Conservation (phyloP, 1,140 invertebrate species). For the Ericerus pela region DNA sequence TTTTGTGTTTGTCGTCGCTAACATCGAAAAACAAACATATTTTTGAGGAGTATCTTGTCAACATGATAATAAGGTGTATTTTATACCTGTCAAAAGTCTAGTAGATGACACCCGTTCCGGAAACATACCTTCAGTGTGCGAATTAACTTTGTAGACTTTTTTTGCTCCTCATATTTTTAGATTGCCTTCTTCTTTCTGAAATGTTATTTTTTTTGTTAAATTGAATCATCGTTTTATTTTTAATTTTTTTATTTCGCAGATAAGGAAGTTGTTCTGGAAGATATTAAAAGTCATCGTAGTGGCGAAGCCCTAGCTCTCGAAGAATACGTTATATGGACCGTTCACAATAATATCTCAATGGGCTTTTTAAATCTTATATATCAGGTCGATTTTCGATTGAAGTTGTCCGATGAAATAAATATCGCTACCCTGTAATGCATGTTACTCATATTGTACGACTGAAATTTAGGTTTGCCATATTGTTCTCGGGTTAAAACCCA, state of each 20-base stretch:
- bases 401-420: conserved; percentile 3
- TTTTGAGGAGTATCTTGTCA: too few species aligned
- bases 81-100: too few species aligned
- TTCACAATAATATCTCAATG: conserved; percentile 48
- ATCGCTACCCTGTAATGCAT: not conserved
- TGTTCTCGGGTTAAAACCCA: conserved; percentile 67
- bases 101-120: too few species aligned
- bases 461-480: conserved; percentile 60
- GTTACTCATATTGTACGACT: not conserved
- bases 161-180: too few species aligned
- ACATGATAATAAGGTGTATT: too few species aligned
- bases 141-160: too few species aligned
- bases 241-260: conserved; percentile 28
- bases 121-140: too few species aligned
- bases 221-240: not conserved
- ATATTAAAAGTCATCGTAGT: conserved; percentile 29
- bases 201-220: not conserved
- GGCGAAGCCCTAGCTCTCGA: conserved; percentile 42
- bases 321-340: conserved; percentile 72
- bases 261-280: conserved; percentile 27
- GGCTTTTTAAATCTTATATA: conserved; percentile 62
- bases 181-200: not conserved
- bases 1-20: too few species aligned
- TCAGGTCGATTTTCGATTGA: conserved; percentile 33
- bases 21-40: too few species aligned